Base-by-base conservation (phyloP, 64 coral and sea anemone species). In the Actinia tenebrosa region DNA sequence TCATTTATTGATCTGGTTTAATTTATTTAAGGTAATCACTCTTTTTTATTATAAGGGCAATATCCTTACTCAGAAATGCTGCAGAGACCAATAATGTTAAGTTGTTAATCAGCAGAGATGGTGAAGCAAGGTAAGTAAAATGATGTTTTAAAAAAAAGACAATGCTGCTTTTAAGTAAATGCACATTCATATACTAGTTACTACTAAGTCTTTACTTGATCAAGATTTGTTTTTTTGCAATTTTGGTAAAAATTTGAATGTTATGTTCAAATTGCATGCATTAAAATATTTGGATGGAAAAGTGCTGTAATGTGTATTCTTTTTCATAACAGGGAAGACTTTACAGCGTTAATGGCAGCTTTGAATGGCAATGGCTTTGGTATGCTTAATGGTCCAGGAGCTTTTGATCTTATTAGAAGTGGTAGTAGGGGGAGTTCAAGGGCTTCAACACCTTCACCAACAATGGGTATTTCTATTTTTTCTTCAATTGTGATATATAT, bases 371-470 rank as follows among this genome's bases (percentile, higher is more conserved):
- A 93, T 46, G 50, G 83, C 10, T 42, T 88, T 19, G 53, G 64
- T 47, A 75, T 25, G 25, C 23, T 66, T 18, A 68, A 77, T 46
- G 30, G 55, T 84, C 27, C 47, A 89, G 54, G 80, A 69, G 26
- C 80, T 46, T 60, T 85, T 59, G 90, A 86, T 42, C 80, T 92
- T 19, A 68, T 87, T 45, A 87, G 91, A 80, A 91, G 71, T 86
- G 27, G 71, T 10, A 97, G 94, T 55, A 79, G 89, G 53, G 91
- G 91, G 15, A 97, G 91, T 46, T 97, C 94, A 16, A 87, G 94
- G 10, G 78, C 88, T 3, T 97, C 94, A n/a, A 97, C 94, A 44
- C 94, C 94, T 56, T 97, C 94, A 17, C 94, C 94, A 68, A 97
- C 91, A 19, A 88, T 96, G 94, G 94, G 94, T 96, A 85, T 93